Evolutionary conservation across 2,888 invertebrate species (phyloP).

Genomic region (Drosophila nr. perissopoda): DNA sequence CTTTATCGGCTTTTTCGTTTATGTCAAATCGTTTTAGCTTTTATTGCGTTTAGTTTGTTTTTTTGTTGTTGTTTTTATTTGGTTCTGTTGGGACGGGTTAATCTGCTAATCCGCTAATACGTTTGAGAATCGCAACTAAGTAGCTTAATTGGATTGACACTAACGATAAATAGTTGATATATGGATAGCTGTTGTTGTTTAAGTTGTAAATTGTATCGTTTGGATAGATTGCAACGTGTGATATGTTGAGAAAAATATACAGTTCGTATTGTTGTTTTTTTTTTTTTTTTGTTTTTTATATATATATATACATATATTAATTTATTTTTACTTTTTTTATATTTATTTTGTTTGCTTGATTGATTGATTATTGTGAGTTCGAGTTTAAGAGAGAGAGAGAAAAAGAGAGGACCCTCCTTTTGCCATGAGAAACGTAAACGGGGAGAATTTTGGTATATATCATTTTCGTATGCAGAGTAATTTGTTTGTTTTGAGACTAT

Average conservation of each 20-base stretch:
- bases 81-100: slow-evolving; percentile 84
- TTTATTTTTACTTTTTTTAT: slow-evolving; percentile 17
- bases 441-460: slow-evolving; percentile 56
- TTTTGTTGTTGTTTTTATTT: slow-evolving; percentile 43
- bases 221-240: slow-evolving; percentile 70
- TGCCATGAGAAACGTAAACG: slow-evolving; percentile 79
- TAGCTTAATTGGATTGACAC: slow-evolving; percentile 77
- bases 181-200: slow-evolving; percentile 52
- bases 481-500: slow-evolving; percentile 75
- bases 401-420: slow-evolving; percentile 78
- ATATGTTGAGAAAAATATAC: slow-evolving; percentile 68
- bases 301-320: slow-evolving; percentile 52
- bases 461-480: slow-evolving; percentile 75
- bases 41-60: slow-evolving; percentile 6
- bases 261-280: slow-evolving; percentile 47
- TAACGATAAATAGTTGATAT: slow-evolving; percentile 65
- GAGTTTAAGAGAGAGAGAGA: slow-evolving; percentile 64
- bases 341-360: slow-evolving; percentile 25
- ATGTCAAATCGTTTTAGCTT: slow-evolving; percentile 18
- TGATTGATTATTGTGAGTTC: slow-evolving; percentile 49
- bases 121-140: slow-evolving; percentile 78
- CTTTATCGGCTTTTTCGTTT: slow-evolving; percentile 11
- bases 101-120: slow-evolving; percentile 85
- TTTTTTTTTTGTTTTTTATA: slow-evolving; percentile 51
- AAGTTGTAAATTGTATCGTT: slow-evolving; percentile 59